Conservation (phyloP, 2,888 invertebrate genomes). For the Lapara coniferarum region DNA sequence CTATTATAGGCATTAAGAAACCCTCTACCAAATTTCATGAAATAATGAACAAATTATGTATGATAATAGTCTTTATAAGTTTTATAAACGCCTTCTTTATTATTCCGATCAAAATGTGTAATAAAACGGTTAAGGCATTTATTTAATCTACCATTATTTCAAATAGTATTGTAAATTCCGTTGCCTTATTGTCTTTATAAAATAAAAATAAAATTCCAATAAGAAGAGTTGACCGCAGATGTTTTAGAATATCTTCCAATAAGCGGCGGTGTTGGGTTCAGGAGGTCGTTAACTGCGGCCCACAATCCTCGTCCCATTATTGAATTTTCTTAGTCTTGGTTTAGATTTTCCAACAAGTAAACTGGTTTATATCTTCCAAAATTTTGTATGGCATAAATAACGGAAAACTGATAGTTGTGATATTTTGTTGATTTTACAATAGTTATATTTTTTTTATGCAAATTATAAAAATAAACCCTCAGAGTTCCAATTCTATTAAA, state of each 20-base stretch:
- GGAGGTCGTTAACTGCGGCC: conserved; percentile 33
- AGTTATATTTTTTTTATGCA: no score
- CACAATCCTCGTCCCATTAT: conserved; percentile 50
- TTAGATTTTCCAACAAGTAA: conserved; percentile 61
- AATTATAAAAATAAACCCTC: no score
- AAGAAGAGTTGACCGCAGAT: conserved; percentile 54
- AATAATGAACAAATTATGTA: no score
- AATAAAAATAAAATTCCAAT: not conserved
- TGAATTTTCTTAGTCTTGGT: conserved; percentile 59
- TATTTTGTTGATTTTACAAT: no score
- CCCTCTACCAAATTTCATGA: no score
- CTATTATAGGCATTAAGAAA: no score
- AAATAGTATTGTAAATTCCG: not conserved
- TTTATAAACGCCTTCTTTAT: no score
- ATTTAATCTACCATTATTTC: no score
- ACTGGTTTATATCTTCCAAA: conserved; percentile 45
- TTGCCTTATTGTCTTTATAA: not conserved
- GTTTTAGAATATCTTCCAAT: conserved; percentile 63
- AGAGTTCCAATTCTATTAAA: no score
- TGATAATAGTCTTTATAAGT: no score
- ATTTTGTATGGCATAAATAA: conserved; percentile 30
- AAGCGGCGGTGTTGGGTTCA: conserved; percentile 49
- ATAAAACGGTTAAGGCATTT: no score
- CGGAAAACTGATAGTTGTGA: not conserved
- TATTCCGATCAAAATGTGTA: no score